Base-by-base conservation (phyloP, 2,888 invertebrate species). In the Dromius quadrimaculatus region DNA sequence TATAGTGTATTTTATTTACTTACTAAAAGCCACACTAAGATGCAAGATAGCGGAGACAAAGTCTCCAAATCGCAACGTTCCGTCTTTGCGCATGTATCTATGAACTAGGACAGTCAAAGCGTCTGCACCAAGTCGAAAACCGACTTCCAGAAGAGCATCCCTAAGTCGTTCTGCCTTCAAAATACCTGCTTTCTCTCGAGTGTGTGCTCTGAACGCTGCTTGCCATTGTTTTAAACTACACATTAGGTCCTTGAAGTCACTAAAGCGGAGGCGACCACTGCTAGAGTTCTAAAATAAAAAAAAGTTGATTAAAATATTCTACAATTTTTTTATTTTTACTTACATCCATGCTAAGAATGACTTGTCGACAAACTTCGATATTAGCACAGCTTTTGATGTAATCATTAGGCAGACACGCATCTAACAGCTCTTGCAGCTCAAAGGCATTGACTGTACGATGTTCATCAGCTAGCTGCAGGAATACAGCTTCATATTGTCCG, bases 351-450 rank as follows among this genome's bases (percentile, higher is more conserved):
- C 95, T 90, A 1, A 95, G 85, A 15, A 96, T 91, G 5, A 95
- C 93, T 83, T 95, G 95, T 71, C 95, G 86, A 78, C 96, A 96
- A 1, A 96, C 95, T 81, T 95, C 95, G 76, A 95, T 89, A 11
- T 93, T 93, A 0, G 95, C 95, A 81, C 95, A 95, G 76, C 95
- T 95, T 79, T 95, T 96, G 74, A 96, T 95, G 77, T 95, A 96
- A 84, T 96, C 95, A 80, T 96, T 96, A 0, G 95, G 96, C 70
- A 96, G 85, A 81, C 95, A 95, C 0, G 93, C 94, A 77, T 96
- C 95, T 22, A 96, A 82, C 13, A 96, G 83, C 79, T 96, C 96
- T 81, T 95, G 95, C 2, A 96, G 84, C 80, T 95, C 95, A 79
- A 95, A 96, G 2, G 94, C 92, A 77, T 95, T 94, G 20, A 96